Evolutionary conservation across 2,797 vertebrate genomes (phyloP).

Genomic region (Manis pentadactyla): DNA sequence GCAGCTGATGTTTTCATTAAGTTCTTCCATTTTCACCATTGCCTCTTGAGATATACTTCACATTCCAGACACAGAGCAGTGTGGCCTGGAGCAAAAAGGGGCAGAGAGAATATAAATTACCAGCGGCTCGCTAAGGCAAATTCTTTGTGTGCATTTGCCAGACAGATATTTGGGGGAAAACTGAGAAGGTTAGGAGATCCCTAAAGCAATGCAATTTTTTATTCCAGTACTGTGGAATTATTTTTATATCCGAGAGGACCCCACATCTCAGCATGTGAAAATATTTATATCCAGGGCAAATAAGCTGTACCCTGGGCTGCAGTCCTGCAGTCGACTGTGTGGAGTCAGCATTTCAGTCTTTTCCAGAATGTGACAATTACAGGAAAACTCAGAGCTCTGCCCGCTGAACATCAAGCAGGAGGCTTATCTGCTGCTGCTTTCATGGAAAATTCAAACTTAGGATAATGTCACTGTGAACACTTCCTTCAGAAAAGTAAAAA

Average conservation of each 20-base stretch:
- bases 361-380: constrained; percentile 58
- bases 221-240: constrained; percentile 57
- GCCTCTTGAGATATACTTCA: constrained; percentile 65
- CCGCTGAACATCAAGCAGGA: not conserved
- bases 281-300: constrained; percentile 50
- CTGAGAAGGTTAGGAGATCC: constrained; percentile 64
- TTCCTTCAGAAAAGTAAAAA: constrained; percentile 52
- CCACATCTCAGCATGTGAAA: constrained; percentile 56
- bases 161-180: constrained; percentile 53
- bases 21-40: constrained; percentile 12
- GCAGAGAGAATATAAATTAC: constrained; percentile 71
- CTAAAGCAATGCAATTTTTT: constrained; percentile 59
- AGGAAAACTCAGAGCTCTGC: constrained; percentile 24
- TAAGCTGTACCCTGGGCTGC: not conserved
- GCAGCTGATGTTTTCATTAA: constrained; percentile 51
- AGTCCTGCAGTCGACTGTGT: not conserved
- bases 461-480: not conserved
- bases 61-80: constrained; percentile 54
- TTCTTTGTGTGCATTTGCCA: constrained; percentile 61
- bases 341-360: constrained; percentile 30
- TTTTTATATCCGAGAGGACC: constrained; percentile 34
- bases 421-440: constrained; percentile 57
- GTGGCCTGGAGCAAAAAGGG: constrained; percentile 43
- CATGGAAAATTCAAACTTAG: constrained; percentile 24
- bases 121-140: constrained; percentile 43